Evolutionary conservation across 1,140 invertebrate species (phyloP), one percentile per base, ranked within the genome.

Genomic region (Pogonomyrmex barbatus): DNA sequence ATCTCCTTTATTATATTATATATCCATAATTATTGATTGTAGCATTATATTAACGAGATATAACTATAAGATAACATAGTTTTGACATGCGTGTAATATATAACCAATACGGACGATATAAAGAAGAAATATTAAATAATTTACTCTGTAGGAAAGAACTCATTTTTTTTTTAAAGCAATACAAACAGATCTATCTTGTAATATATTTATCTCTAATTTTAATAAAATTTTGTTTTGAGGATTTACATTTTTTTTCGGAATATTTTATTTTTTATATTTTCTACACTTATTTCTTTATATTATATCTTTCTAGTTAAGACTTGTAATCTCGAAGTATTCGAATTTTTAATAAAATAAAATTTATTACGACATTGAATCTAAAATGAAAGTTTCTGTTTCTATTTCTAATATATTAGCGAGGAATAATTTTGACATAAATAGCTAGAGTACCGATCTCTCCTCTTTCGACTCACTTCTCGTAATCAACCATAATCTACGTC

Each of bases 311-410:
- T 30, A 30, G 1, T 24, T 3, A 33, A 58, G 9, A 76, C 47
- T 47, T 4, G 2, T 30, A 45, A 24, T 6, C 8, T 42, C 0
- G 52, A 79, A 52, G 30, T 50, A 42, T 10, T 81, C 8, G 36
- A 81, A 33, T 24, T 33, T 70, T 81, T 68, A 68, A 42, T 33
- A 30, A 68, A n/a, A 24, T 17, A 30, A 68, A 65, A 54, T 39
- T 78, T 54, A 2, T 39, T 24, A 6, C 8, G 30, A 4, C 1
- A 33, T 5, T 52, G 9, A 65, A 24, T 24, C 24, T 24, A 24
- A 24, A 52, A n/a, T 5, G 2, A 65, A 65, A 54, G 6, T 39
- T 78, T 36, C 8, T 6, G 4, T 75, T 52, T 10, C 62, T 42
- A 24, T 24, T 68, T 39, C 65, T 14, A 17, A 52, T 54, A 24